Base-by-base conservation (phyloP, 2,888 invertebrate species). In the Apodemia zela region DNA sequence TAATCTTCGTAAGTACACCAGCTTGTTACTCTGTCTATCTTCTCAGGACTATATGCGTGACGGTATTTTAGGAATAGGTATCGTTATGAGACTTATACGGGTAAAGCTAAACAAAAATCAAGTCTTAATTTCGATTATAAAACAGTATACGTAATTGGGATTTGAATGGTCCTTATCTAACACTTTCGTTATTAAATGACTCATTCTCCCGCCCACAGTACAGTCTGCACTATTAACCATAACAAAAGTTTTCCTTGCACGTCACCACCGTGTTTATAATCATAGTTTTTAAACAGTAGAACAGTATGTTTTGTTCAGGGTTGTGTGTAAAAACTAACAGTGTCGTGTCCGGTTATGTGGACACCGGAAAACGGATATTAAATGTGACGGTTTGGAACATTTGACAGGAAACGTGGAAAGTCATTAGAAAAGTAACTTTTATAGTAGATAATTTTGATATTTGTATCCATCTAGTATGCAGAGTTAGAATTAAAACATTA, bases 141-240 rank as follows among this genome's bases (percentile, higher is more conserved):
- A 42, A 42, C 15, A 42, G 42, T 42, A 42, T 42, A 42, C 42
- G 42, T 42, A 42, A 42, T 42, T 10, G 42, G 15, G 10, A 15
- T 42, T 42, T 15, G 42, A 54, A 54, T 54, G 11, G 51, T 21
- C 15, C 51, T 54, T 54, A 54, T 25, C 51, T 54, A 54, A 54
- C 21, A 54, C 51, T 54, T 54, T 54, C 13, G 51, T 54, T 54
- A 21, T 54, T 54, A 54, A 18, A 13, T 54, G 51, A 54, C 51
- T 54, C 51, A 54, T 54, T 54, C 21, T n/a, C 13, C 18, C 51
- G 51, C 42, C 42, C 5, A n/a, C n/a, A n/a, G n/a, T n/a, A 42
- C 42, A 42, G 42, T 51, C 47, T 49, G 21, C 51, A 54, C 21
- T 6, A 21, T 54, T 54, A 21, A 21, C 25, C 51, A 25, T 54